Base-by-base conservation (phyloP, 1,140 invertebrate species). In the Drosophila funebris region DNA sequence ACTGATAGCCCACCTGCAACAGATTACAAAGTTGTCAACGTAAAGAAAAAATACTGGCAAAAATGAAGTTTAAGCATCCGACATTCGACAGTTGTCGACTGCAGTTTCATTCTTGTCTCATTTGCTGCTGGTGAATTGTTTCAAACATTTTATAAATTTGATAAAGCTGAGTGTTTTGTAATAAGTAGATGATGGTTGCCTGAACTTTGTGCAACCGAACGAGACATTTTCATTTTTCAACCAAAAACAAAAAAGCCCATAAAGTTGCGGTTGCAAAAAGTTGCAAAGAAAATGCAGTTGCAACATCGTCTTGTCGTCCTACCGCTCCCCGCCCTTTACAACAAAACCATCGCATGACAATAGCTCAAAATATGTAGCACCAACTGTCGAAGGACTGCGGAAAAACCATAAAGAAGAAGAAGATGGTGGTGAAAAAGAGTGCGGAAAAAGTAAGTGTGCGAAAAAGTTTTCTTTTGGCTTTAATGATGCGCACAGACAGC, bases 401-500 rank as follows among this genome's bases (percentile, higher is more conserved):
- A 29, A 46, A 46, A 58, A 39, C n/a, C 9, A 9, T 39, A 18
- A 31, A 39, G 41, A 50, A 48, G 14, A 46, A 24, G 16, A 9
- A 44, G 11, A 6, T 6, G 31, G 58, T 14, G 33, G 14, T 16
- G 11, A 18, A 4, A 57, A 29, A 24, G 53, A 13, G 37, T 60
- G 60, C 18, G 73, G 46, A 62, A 67, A 72, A 69, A 68, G 61
- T 57, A 80, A 73, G 69, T 58, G 71, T 76, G 61, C 69, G 64
- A 78, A 71, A 82, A 83, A 84, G 75, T 72, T 84, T 84, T 57
- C 48, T 61, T 48, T 73, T 54, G 56, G 53, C 80, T 85, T 84
- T 85, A 84, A 84, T 84, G 81, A 84, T 79, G 81, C 81, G 80
- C 74, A 44, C 76, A 79, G 80, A 76, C 76, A 74, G 50, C 66